Evolutionary conservation across 1,140 invertebrate species (phyloP), one percentile per base, ranked within the genome.

Genomic region (Drosophila athabasca): DNA sequence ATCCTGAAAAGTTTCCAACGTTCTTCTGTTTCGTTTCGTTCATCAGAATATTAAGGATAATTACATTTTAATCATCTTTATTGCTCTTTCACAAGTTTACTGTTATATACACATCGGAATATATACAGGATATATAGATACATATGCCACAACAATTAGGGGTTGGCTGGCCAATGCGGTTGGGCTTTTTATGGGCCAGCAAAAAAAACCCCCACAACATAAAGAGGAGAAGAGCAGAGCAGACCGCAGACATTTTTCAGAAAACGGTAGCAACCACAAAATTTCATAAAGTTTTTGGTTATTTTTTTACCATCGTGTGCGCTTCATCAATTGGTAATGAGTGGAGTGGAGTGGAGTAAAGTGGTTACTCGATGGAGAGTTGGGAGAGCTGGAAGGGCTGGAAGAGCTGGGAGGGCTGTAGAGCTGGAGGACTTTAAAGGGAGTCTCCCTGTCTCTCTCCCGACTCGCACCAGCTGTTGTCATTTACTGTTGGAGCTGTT

Each of bases 51-150:
- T 90, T 88, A 89, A 76, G 77, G 75, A 84, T 90, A 90, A 90
- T 90, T 90, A 90, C 88, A 90, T 90, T 90, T 90, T 90, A 90
- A 90, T 90, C 80, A 90, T 90, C 80, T 89, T 89, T 85, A 90
- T 90, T 89, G 88, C 88, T 79, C 88, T 90, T 90, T 90, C 59
- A 88, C 83, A 88, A 83, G 61, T 88, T 88, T 77, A 83, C 83
- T 89, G 83, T 57, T 88, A 88, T 88, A 58, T 90, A 83, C 79
- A 68, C 68, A 55, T 73, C 52, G 64, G 22, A 66, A 35, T 73
- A 79, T 65, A 78, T 89, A 70, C 75, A 76, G 57, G 22, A 43
- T 62, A 67, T 35, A 58, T 46, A 44, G n/a, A 35, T 39, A 26
- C 65, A 35, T 41, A 65, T 73, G 64, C 81, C 65, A 52, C 85